A percentile compares a stretch with the other conserved stretches of the same genome.
These are phyloP conservation scores for Bombyx mandarina DNA, from an alignment of 1,140 invertebrate genomes.

Conservation along the genomic window DNA sequence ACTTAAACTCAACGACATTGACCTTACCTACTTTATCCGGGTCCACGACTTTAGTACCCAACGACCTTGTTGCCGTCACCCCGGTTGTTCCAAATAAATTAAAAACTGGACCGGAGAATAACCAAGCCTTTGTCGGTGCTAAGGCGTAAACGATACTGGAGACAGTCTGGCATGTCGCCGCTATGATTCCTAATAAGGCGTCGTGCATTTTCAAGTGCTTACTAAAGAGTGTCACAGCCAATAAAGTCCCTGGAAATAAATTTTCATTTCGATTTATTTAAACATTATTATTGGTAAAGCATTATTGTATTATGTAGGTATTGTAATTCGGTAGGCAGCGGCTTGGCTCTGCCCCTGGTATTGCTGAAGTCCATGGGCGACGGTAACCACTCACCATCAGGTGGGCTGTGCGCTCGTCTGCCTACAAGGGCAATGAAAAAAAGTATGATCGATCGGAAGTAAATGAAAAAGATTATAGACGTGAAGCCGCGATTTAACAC, in stretches of 20 bases:
- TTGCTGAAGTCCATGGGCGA: too few species aligned
- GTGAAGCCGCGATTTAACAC: too few species aligned
- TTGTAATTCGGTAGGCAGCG: too few species aligned
- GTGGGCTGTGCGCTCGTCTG: too few species aligned
- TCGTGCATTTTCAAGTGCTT: conserved; percentile 59
- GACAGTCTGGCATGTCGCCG: conserved; percentile 46
- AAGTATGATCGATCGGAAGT: too few species aligned
- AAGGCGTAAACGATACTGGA: conserved; percentile 51
- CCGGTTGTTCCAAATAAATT: conserved; percentile 72
- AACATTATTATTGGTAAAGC: background rate
- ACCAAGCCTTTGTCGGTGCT: conserved; percentile 48
- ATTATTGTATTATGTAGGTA: too few species aligned
- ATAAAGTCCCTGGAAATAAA: conserved; percentile 46
- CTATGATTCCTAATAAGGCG: conserved; percentile 50
- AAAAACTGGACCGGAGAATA: conserved; percentile 58
- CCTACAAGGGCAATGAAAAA: too few species aligned
- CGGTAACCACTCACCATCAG: too few species aligned
- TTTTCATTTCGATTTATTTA: background rate
- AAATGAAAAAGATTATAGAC: too few species aligned
- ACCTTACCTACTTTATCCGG: conserved; percentile 64
- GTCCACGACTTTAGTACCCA: conserved; percentile 73
- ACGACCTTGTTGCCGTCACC: conserved; percentile 68
- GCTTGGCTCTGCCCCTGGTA: too few species aligned
- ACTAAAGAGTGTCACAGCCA: conserved; percentile 57
- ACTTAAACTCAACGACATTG: background rate